Evolutionary conservation across 2,888 invertebrate species (phyloP), one percentile per base, ranked within the genome.

Genomic region (Cataglyphis albicans): DNA sequence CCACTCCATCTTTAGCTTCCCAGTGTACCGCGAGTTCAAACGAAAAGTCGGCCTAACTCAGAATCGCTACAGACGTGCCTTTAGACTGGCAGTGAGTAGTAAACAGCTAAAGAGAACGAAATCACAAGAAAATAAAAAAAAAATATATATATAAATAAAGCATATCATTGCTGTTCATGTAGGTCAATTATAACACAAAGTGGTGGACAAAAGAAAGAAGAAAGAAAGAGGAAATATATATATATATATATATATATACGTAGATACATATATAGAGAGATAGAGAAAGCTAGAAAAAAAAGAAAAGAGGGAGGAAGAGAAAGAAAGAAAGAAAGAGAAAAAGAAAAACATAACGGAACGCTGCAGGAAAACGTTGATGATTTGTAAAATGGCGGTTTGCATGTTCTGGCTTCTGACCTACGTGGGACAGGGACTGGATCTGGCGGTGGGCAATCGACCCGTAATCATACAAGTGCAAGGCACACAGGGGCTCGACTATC

Each of bases 351-450:
- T 74, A 59, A 65, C 70, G 74, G 74, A 84, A 84, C 82, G 32
- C 32, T n/a, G 65, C 18, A 52, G 21, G 25, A 67, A 59, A 25
- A 38, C 57, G 38, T 59, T 44, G 44, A 68, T 55, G 21, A 52
- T 44, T 52, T 67, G 64, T 63, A 91, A 89, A 83, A 94, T 94
- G 94, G 92, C 94, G 87, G 93, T 92, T 86, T 92, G 92, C 91
- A 91, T 93, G 88, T 90, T 94, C 86, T 94, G 94, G 93, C 90
- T 94, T 44, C 91, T 94, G 81, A 93, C 94, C 82, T 94, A 93
- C 89, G 91, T 94, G 72, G 93, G 94, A 86, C 91, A 94, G 44
- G 94, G 94, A 67, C 90, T 94, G 80, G 94, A 94, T 55, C 87
- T 94, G 63, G 92, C 92, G 38, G 88, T 94, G 78, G 93, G 92